These are phyloP conservation scores for Rosalia funebris DNA, from an alignment of 2,888 invertebrate genomes.

Conservation along the genomic window DNA sequence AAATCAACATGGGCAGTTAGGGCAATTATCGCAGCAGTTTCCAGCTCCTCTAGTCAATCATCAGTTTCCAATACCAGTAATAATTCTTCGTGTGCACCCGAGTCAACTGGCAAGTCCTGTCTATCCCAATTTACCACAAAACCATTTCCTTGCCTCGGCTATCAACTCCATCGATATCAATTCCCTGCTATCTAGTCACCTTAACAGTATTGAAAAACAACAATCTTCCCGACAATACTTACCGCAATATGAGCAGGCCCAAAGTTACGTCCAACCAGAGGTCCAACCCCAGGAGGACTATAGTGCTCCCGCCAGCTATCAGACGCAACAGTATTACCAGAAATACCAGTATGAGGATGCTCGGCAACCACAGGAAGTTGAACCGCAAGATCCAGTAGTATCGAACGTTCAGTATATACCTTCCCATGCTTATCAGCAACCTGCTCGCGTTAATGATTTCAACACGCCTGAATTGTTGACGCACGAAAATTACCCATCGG, in stretches of 20 bases:
- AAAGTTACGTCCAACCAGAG: constrained; percentile 7
- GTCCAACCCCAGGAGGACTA: constrained; percentile 6
- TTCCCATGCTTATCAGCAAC: constrained; percentile 38
- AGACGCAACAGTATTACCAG: constrained; percentile 24
- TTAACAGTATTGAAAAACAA: constrained; percentile 56
- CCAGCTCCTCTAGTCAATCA: constrained; percentile 62
- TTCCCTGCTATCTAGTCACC: constrained; percentile 67
- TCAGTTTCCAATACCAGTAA: constrained; percentile 67
- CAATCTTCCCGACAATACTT: constrained; percentile 40
- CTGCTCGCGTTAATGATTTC: constrained; percentile 49
- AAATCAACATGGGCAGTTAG: constrained; percentile 62
- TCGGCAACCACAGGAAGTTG: not conserved
- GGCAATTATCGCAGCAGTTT: constrained; percentile 66
- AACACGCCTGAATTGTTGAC: constrained; percentile 57
- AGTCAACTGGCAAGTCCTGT: constrained; percentile 68
- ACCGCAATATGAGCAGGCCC: constrained; percentile 19
- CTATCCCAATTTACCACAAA: constrained; percentile 68
- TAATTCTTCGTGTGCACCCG: constrained; percentile 69
- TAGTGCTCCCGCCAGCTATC: constrained; percentile 7
- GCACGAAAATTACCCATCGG: constrained; percentile 70
- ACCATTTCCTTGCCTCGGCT: constrained; percentile 67
- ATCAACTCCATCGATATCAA: constrained; percentile 70
- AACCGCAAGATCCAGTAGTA: not conserved
- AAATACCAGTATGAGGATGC: constrained; percentile 22
- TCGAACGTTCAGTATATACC: constrained; percentile 27